These are phyloP conservation scores for Geococcyx californianus DNA, from an alignment of 2,113 vertebrate genomes.

Conservation along the genomic window DNA sequence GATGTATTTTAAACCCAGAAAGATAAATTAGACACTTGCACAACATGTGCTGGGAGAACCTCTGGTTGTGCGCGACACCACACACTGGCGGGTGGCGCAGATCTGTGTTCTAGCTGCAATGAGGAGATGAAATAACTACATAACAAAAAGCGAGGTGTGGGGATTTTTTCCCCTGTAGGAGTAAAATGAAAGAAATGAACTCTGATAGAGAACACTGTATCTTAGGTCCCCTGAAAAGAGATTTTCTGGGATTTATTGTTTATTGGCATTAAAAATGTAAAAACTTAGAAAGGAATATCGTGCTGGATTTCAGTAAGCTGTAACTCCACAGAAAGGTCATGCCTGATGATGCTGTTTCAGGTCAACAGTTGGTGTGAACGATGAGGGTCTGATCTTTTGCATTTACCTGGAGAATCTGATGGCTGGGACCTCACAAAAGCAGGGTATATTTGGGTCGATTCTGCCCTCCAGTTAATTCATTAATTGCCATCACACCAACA, in stretches of 20 bases:
- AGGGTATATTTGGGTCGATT: too few relatives aligned
- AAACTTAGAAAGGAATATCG: neutral
- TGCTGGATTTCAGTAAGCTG: neutral
- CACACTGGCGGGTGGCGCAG: too few relatives aligned
- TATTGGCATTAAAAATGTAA: neutral
- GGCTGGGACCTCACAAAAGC: rapidly evolving
- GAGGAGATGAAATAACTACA: neutral
- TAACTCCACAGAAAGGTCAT: neutral
- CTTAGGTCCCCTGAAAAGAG: neutral
- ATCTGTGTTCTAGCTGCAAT: neutral
- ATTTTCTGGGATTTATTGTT: neutral
- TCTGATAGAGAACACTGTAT: neutral
- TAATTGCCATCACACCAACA: neutral
- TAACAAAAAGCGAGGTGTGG: neutral
- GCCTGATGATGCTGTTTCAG: neutral
- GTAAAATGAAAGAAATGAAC: neutral
- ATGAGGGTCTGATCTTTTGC: neutral
- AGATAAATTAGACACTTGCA: neutral
- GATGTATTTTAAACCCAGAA: neutral
- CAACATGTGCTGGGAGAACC: rapidly evolving
- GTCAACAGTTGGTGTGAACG: neutral
- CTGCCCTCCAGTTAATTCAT: neutral
- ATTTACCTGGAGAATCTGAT: neutral
- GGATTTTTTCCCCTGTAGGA: neutral
- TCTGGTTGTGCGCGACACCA: neutral